Evolutionary conservation across 2,888 invertebrate genomes (phyloP).

Genomic region (Euspilapteryx auroguttella): DNA sequence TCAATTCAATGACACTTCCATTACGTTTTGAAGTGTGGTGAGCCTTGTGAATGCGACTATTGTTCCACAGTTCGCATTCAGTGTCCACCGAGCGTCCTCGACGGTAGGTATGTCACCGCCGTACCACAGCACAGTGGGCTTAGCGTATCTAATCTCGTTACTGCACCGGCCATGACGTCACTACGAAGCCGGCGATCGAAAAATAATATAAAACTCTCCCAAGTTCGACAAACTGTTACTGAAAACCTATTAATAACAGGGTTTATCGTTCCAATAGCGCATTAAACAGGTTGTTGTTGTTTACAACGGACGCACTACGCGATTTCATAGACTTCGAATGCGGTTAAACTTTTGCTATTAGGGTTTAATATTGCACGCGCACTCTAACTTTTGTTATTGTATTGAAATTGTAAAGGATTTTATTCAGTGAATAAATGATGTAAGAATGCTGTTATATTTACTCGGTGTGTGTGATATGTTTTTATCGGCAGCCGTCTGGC

Average conservation of each 20-base stretch:
- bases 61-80: slow-evolving; percentile 4
- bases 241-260: slow-evolving; percentile 12
- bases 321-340: slow-evolving; percentile 2
- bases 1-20: no score
- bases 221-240: slow-evolving; percentile 52
- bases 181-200: slow-evolving; percentile 29
- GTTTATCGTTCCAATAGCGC: slow-evolving; percentile 9
- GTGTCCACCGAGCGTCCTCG: slow-evolving; percentile 22
- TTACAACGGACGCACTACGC: slow-evolving; percentile 11
- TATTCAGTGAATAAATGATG: no score
- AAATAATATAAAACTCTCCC: slow-evolving; percentile 24
- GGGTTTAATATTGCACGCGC: background rate
- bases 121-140: slow-evolving; percentile 28
- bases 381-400: no score
- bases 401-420: no score
- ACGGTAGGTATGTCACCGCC: slow-evolving; percentile 16
- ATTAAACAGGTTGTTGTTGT: slow-evolving; percentile 9
- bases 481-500: no score
- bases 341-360: slow-evolving; percentile 1
- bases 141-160: slow-evolving; percentile 48
- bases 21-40: no score
- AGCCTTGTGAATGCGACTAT: background rate
- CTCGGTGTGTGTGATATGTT: no score
- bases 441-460: no score
- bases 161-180: slow-evolving; percentile 36